Percentiles rank a stretch among this genome's conserved stretches.
Evolutionary conservation across 2,113 vertebrate genomes (phyloP).

Genomic region (Struthio camelus): DNA sequence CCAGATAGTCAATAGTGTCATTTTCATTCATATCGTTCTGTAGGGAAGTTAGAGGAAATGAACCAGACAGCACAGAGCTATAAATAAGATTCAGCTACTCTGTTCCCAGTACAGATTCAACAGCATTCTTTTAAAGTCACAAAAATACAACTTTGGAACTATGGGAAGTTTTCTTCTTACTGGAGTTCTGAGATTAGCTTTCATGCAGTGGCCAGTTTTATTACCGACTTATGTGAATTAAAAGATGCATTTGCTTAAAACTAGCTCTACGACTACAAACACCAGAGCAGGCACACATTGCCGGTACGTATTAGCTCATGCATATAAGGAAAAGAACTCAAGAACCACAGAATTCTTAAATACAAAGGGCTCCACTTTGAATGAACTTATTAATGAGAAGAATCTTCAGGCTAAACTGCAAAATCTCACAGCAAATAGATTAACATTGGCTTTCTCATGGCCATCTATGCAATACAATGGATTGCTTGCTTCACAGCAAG

Average conservation of each 20-base stretch:
- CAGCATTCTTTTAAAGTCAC: slow-evolving; percentile 57
- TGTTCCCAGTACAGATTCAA: slow-evolving; percentile 59
- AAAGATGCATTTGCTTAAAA: background rate
- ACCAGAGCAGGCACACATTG: background rate
- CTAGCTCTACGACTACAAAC: slow-evolving; percentile 8
- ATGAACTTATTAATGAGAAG: background rate
- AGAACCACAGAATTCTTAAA: background rate
- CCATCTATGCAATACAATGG: background rate
- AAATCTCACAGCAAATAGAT: background rate
- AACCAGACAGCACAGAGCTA: slow-evolving; percentile 74
- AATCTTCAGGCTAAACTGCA: background rate
- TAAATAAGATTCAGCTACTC: slow-evolving; percentile 73
- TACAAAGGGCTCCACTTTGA: background rate
- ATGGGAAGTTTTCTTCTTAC: slow-evolving; percentile 23
- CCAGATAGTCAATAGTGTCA: slow-evolving; percentile 72
- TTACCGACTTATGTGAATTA: background rate
- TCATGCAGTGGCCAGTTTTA: background rate
- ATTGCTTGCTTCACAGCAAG: background rate
- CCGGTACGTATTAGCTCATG: background rate
- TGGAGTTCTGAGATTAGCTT: slow-evolving; percentile 14
- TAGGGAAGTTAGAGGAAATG: slow-evolving; percentile 74
- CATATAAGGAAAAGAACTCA: background rate
- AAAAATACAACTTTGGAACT: slow-evolving; percentile 2
- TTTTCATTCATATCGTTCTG: slow-evolving; percentile 79
- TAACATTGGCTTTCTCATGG: background rate